Conservation (phyloP, 2,888 invertebrate genomes). For the Mythimna vitellina region DNA sequence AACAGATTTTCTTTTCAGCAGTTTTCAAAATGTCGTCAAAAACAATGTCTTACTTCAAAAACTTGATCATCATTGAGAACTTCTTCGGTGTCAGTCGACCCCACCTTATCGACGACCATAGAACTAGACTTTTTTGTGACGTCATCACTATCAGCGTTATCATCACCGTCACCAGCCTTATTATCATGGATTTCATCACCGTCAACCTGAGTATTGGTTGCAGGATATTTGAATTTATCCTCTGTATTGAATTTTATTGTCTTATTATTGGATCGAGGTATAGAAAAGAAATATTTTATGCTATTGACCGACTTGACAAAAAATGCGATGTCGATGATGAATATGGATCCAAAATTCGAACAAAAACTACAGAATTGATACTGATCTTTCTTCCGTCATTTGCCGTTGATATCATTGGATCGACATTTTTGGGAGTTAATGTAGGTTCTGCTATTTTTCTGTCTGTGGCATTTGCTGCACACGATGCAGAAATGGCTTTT, state of each 20-base stretch:
- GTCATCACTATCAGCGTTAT: slow-evolving; percentile 55
- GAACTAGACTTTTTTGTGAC: slow-evolving; percentile 66
- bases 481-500: slow-evolving; percentile 78
- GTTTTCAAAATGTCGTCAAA: slow-evolving; percentile 33
- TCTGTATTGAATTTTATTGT: slow-evolving; percentile 64
- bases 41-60: slow-evolving; percentile 63
- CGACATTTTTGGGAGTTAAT: slow-evolving; percentile 56
- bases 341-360: slow-evolving; percentile 56
- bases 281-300: slow-evolving; percentile 61
- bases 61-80: slow-evolving; percentile 72
- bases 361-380: slow-evolving; percentile 48
- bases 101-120: slow-evolving; percentile 65
- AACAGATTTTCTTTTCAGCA: not conserved
- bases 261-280: slow-evolving; percentile 63
- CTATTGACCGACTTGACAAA: slow-evolving; percentile 71
- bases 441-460: slow-evolving; percentile 61
- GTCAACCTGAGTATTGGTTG: slow-evolving; percentile 29
- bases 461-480: slow-evolving; percentile 71
- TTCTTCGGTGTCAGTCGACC: slow-evolving; percentile 77
- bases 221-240: slow-evolving; percentile 56
- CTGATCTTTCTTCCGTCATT: slow-evolving; percentile 61
- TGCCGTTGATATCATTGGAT: slow-evolving; percentile 69
- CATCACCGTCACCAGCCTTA: slow-evolving; percentile 44
- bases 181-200: slow-evolving; percentile 63
- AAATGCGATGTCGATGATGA: slow-evolving; percentile 69